Base-by-base conservation (phyloP, 2,797 vertebrate species). In the Tokudaia muenninki region DNA sequence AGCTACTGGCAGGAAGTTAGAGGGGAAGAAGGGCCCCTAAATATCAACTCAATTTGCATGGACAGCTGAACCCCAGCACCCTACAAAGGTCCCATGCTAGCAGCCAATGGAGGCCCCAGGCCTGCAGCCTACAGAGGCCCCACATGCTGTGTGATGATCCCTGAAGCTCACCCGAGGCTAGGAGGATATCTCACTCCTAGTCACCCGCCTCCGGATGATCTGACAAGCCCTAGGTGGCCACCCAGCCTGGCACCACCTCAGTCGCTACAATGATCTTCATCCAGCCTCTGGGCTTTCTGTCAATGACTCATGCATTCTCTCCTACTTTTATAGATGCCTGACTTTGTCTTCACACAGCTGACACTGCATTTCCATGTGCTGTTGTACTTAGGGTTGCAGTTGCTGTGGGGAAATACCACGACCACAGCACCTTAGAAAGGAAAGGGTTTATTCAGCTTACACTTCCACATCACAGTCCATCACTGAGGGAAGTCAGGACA, bases 131-230 rank as follows among this genome's bases (percentile, higher is more conserved):
- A 84, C 4, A 31, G 61, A 65, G 34, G 22, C 3, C 16, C 47
- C 22, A 50, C 0, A 16, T 8, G 26, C 22, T 34, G 1, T 6
- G 37, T 0, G 1, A 78, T 1, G 90, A 59, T 5, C n/a, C 3
- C 4, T 3, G 22, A 13, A 12, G 24, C 22, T 72, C 47, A 37
- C 50, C 8, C 22, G 22, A n/a, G 50, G 86, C 34, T 87, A 37
- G 7, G 37, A 13, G 21, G 4, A 74, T 14, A 55, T 55, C 50
- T 37, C 83, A 86, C 44, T 22, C 6, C 31, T 67, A 6, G 4
- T 0, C 65, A 34, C 65, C 9, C 61, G 1, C 24, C 6, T 2
- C 17, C 41, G 50, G 44, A 50, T 24, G 44, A 87, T n/a, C 47
- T 87, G 29, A 41, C 37, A 37, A 82, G n/a, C 80, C 57, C 80